Conservation (phyloP, 2,797 vertebrate species). For the Glossophaga mutica region DNA sequence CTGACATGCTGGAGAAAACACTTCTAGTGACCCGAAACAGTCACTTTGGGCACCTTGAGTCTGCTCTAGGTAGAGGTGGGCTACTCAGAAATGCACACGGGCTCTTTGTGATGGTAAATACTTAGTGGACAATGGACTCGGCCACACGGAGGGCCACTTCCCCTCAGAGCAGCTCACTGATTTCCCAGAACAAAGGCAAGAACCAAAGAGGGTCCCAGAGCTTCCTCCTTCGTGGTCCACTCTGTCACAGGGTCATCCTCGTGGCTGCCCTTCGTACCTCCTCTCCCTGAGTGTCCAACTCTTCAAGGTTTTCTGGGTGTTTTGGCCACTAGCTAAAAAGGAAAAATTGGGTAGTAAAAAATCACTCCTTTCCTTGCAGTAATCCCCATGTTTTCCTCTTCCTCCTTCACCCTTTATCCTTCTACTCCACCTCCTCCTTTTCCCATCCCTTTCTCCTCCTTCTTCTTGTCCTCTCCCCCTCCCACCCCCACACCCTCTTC, state of each 20-base stretch:
- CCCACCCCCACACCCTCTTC: too few species aligned
- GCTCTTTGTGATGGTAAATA: background rate
- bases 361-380: background rate
- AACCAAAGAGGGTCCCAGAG: background rate
- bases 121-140: background rate
- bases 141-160: background rate
- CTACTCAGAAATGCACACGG: background rate
- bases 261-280: background rate
- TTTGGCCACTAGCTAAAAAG: background rate
- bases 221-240: background rate
- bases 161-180: background rate
- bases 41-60: background rate
- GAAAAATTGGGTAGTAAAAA: background rate
- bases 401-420: too few species aligned
- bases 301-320: background rate
- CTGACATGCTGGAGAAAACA: background rate
- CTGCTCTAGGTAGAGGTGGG: background rate
- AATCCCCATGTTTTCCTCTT: background rate
- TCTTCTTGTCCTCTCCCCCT: too few species aligned
- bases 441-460: background rate
- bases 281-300: background rate
- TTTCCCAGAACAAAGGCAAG: background rate
- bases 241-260: background rate
- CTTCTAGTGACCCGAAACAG: background rate
- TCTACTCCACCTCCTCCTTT: rapidly evolving